phyloP scores from a whole-genome alignment of 2,888 invertebrate genomes.

The Rhaphigaster nebulosa region DNA sequence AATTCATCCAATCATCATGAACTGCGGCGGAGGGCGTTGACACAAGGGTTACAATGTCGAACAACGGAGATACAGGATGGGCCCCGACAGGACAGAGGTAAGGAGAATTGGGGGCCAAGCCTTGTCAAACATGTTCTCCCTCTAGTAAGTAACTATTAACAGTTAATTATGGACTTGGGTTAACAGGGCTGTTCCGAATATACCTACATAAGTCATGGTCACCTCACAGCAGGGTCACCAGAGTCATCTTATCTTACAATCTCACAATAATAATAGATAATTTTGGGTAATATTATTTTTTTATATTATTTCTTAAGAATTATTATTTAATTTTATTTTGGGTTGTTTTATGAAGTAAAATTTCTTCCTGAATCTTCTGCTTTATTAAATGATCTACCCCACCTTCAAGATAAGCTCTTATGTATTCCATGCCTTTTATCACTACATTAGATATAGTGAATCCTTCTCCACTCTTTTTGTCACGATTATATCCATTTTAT shows the following conservation, averaged over 20 bases:
- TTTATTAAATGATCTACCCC: too few relatives aligned
- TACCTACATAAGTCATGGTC: not conserved
- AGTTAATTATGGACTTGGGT: conserved; percentile 33
- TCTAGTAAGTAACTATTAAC: conserved; percentile 39
- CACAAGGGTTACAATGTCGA: not conserved
- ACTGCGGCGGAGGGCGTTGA: not conserved
- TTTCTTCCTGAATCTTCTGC: too few relatives aligned
- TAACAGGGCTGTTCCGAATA: not conserved
- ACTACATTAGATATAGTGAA: too few relatives aligned
- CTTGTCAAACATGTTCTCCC: not conserved
- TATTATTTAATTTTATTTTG: too few relatives aligned
- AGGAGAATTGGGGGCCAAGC: not conserved
- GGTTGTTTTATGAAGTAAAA: too few relatives aligned
- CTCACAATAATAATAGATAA: not conserved
- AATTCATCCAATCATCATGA: not conserved
- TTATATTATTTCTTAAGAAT: too few relatives aligned
- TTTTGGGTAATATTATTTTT: too few relatives aligned
- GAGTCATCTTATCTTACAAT: not conserved
- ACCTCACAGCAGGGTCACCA: not conserved
- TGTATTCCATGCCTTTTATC: too few relatives aligned
- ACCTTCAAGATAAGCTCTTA: too few relatives aligned
- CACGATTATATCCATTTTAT: too few relatives aligned
- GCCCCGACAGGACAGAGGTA: not conserved
- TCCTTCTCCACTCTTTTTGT: too few relatives aligned
- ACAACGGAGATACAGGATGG: not conserved